phyloP scores from a whole-genome alignment of 30 jellyfish, hydroid and myxozoan species.

The Cassiopea xamachana region DNA sequence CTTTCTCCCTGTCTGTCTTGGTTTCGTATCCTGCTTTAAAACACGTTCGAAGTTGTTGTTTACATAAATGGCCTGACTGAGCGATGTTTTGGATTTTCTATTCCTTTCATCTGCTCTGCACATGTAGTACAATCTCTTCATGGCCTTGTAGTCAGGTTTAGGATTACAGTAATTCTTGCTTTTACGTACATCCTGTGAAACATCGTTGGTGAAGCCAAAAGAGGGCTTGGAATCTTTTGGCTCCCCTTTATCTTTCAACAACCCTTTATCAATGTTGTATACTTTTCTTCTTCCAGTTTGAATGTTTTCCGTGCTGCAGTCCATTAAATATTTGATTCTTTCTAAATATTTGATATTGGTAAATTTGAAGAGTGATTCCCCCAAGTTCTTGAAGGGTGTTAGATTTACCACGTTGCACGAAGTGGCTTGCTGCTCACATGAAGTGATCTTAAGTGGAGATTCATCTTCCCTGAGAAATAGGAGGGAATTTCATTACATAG shows the following conservation, averaged over 20 bases:
- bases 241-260: background rate
- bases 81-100: background rate
- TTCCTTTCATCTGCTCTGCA: background rate
- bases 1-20: background rate
- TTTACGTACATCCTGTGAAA: background rate
- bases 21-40: background rate
- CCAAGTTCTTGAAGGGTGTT: background rate
- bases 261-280: background rate
- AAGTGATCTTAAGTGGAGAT: background rate
- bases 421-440: background rate
- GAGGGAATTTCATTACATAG: background rate
- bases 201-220: background rate
- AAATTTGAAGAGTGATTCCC: background rate
- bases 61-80: background rate
- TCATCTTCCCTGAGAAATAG: background rate
- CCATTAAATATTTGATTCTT: background rate
- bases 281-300: background rate
- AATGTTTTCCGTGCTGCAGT: background rate
- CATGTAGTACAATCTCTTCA: background rate
- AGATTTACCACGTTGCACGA: background rate
- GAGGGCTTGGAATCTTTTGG: background rate
- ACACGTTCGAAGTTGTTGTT: background rate
- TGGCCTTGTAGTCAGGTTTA: background rate
- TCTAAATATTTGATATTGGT: background rate
- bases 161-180: background rate